Conservation (phyloP, 2,888 invertebrate species). For the Perizoma affinitatum region DNA sequence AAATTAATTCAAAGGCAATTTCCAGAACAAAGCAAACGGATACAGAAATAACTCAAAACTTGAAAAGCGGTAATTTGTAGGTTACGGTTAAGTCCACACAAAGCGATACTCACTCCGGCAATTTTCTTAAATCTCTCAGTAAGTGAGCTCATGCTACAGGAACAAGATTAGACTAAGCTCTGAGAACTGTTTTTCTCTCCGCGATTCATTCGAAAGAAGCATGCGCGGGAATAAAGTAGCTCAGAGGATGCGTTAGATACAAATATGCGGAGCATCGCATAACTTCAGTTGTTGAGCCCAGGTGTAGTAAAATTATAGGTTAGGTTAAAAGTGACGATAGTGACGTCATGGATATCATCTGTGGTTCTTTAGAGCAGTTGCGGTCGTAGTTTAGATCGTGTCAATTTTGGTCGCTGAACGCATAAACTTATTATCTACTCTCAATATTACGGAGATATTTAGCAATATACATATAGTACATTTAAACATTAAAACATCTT, state of each 20-base stretch:
- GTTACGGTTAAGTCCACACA: slow-evolving; percentile 38
- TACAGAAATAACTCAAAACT: slow-evolving; percentile 25
- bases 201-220: slow-evolving; percentile 55
- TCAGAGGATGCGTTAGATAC: background rate
- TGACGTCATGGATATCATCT: too few relatives aligned
- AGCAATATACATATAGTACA: too few relatives aligned
- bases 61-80: slow-evolving; percentile 30
- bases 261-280: slow-evolving; percentile 2
- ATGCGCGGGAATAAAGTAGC: background rate
- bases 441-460: too few relatives aligned
- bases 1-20: slow-evolving; percentile 25
- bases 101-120: slow-evolving; percentile 50
- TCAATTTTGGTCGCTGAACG: too few relatives aligned
- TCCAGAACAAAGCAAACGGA: slow-evolving; percentile 27
- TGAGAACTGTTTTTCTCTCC: slow-evolving; percentile 64
- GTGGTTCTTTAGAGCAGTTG: too few relatives aligned
- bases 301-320: background rate
- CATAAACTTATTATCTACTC: too few relatives aligned
- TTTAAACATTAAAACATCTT: too few relatives aligned
- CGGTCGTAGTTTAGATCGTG: too few relatives aligned
- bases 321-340: background rate
- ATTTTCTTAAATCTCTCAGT: slow-evolving; percentile 61
- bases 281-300: background rate
- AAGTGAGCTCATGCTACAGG: slow-evolving; percentile 62
- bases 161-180: slow-evolving; percentile 65